These are phyloP conservation scores for Orchestia grillus DNA, from an alignment of 1,140 invertebrate species.

Conservation along the genomic window DNA sequence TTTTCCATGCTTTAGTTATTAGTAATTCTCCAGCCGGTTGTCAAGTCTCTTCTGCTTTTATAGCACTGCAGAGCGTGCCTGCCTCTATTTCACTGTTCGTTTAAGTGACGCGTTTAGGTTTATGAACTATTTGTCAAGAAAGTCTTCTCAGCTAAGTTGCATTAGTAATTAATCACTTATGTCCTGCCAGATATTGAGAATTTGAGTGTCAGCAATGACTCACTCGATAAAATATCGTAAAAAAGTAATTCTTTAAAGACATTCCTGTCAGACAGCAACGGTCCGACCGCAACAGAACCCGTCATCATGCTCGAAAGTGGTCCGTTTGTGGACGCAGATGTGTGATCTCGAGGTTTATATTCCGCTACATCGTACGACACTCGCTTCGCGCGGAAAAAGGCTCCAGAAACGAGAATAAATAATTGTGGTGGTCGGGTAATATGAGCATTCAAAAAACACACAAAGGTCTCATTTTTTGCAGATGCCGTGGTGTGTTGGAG, in stretches of 20 bases:
- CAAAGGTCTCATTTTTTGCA: not conserved
- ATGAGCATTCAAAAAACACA: not conserved
- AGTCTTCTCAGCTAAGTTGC: not conserved
- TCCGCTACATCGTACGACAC: not conserved
- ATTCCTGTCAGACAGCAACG: not conserved
- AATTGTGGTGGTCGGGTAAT: not conserved
- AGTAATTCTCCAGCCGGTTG: not conserved
- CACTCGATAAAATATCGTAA: not conserved
- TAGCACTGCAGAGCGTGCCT: not conserved
- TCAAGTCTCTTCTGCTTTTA: not conserved
- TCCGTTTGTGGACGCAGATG: not conserved
- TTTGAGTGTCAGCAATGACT: not conserved
- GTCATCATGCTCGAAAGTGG: not conserved
- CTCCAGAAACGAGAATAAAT: not conserved
- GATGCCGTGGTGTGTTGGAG: not conserved
- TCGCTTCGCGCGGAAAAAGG: not conserved
- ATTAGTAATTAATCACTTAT: too few relatives aligned
- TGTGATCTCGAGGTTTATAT: not conserved
- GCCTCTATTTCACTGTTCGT: not conserved
- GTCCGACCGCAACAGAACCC: not conserved
- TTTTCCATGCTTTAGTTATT: not conserved
- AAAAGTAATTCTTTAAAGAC: not conserved
- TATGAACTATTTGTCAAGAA: not conserved
- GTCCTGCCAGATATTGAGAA: too few relatives aligned
- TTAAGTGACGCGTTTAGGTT: not conserved